Evolutionary conservation across 2,888 invertebrate species (phyloP).

Genomic region (Lumbricus terrestris): DNA sequence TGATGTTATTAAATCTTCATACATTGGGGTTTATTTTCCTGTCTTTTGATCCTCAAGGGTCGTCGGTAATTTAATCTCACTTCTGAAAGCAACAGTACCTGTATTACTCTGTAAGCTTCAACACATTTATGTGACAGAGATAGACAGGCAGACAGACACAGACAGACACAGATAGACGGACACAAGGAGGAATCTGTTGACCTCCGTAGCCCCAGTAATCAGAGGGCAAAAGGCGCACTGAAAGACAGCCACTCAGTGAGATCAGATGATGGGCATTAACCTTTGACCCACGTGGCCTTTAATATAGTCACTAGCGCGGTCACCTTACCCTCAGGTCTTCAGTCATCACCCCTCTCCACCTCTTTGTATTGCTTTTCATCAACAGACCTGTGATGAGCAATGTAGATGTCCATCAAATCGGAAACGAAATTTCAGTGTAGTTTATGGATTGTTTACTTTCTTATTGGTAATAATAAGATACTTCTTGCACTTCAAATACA

Average conservation of each 20-base stretch:
- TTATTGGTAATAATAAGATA: no score
- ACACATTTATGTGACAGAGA: neutral
- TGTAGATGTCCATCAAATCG: no score
- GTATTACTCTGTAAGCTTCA: neutral
- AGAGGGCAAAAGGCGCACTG: neutral
- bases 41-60: neutral
- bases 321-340: neutral
- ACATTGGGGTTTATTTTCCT: neutral
- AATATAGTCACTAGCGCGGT: neutral
- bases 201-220: neutral
- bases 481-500: no score
- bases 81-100: neutral
- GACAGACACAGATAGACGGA: neutral
- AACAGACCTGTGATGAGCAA: neutral
- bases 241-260: neutral
- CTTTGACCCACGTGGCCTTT: neutral
- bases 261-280: conserved; percentile 3
- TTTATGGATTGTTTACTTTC: no score
- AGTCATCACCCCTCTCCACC: neutral
- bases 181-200: neutral
- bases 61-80: neutral
- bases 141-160: neutral
- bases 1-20: neutral
- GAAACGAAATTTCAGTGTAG: no score
- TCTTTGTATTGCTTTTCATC: neutral